Conservation (phyloP, 2,113 vertebrate genomes). For the Boleophthalmus pectinirostris region DNA sequence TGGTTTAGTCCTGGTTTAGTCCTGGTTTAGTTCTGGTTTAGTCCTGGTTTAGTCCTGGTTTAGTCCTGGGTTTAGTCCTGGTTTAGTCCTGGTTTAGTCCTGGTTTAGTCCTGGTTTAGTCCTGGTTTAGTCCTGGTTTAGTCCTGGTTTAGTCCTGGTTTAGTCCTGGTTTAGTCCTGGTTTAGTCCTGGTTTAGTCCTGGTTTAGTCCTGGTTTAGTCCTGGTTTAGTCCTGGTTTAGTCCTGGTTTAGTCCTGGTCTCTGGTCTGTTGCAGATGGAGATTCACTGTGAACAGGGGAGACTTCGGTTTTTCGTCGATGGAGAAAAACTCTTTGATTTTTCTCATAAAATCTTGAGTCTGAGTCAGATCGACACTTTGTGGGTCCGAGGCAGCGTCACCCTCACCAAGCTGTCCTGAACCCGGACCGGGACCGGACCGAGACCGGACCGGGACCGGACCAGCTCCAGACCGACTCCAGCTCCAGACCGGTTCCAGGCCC, state of each 20-base stretch:
- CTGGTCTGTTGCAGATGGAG: slow-evolving; percentile 80
- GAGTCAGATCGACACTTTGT: slow-evolving; percentile 85
- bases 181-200: background rate
- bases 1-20: background rate
- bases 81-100: too few species aligned
- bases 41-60: background rate
- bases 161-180: background rate
- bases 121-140: background rate
- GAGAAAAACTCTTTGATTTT: slow-evolving; percentile 94
- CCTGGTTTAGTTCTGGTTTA: background rate
- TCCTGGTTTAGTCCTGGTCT: background rate
- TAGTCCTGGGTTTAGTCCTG: background rate
- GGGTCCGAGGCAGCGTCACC: slow-evolving; percentile 88
- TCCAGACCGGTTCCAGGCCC: too few species aligned
- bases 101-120: too few species aligned
- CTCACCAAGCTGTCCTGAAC: slow-evolving; percentile 91
- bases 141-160: background rate
- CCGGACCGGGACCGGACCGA: too few species aligned
- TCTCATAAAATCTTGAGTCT: slow-evolving; percentile 85
- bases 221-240: too few species aligned
- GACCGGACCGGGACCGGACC: too few species aligned
- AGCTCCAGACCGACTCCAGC: too few species aligned
- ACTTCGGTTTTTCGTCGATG: slow-evolving; percentile 90
- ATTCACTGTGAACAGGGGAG: slow-evolving; percentile 87
- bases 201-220: background rate